Base-by-base conservation (phyloP, 2,113 vertebrate genomes). In the Pelvicachromis taeniatus region DNA sequence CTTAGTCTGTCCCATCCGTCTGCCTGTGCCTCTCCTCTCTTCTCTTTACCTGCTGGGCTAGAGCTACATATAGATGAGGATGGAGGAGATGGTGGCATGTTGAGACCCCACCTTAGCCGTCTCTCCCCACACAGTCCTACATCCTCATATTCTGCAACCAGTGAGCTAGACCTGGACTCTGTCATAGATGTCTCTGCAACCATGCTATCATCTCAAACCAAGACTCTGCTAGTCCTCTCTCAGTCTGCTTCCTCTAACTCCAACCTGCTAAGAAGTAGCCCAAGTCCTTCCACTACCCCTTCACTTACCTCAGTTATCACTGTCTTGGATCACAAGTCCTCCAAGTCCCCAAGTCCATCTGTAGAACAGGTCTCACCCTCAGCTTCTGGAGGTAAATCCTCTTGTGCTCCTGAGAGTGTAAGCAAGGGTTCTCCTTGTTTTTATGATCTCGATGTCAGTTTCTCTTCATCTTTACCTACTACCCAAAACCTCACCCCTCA, bases 51-150 rank as follows among this genome's bases (percentile, higher is more conserved):
- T 54, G 70, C 83, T 14, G 89, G 92, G 59, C 85, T 95, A 12
- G 96, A 97, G 92, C 89, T 96, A 58, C 93, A 94, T 56, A 86
- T 93, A 63, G 96, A 96, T 33, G 96, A 97, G 87, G 95, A 95
- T 6, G 94, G 92, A 40, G 85, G 81, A 61, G 93, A 85, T n/a
- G 81, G 81, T 17, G 48, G 87, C 29, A 19, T 78, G 40, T 80
- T 78, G 7, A 3, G 50, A 4, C 13, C 78, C 6, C 52, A 79
- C 23, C 52, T 52, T 10, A 78, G 75, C 73, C 77, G 13, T 88
- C 29, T 87, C 14, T 23, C 40, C 59, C 87, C 87, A 54, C 87
- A 91, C 38, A 92, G 92, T 87, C 93, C 93, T 9, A 73, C 88
- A n/a, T 94, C 92, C 56, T 90, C 88, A 2, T 81, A 91, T 4